These are phyloP conservation scores for Paedocypris sp. DNA, from an alignment of 2,113 vertebrate species.

Conservation along the genomic window DNA sequence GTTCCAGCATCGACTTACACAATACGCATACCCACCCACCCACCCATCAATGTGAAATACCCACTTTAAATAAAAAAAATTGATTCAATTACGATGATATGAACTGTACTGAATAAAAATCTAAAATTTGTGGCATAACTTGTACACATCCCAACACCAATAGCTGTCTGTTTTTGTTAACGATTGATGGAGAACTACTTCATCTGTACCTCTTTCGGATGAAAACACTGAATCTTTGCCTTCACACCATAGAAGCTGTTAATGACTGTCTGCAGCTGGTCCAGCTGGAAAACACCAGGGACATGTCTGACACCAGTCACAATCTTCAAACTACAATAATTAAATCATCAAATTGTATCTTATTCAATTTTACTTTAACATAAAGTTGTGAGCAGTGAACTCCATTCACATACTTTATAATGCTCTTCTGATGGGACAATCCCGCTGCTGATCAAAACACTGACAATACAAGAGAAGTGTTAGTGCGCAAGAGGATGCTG, in stretches of 20 bases:
- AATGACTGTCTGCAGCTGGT: conserved; percentile 31
- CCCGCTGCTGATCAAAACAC: conserved; percentile 24
- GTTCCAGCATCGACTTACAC: too few species aligned
- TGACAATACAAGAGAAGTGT: conserved; percentile 13
- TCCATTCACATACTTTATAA: conserved; percentile 32
- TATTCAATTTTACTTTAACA: too few species aligned
- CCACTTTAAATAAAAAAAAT: too few species aligned
- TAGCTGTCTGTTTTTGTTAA: too few species aligned
- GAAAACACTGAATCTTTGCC: conserved; percentile 43
- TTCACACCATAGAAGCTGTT: conserved; percentile 17
- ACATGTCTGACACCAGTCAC: neutral
- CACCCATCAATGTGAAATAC: too few species aligned
- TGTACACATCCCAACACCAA: too few species aligned
- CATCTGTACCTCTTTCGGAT: conserved; percentile 26
- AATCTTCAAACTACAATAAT: neutral
- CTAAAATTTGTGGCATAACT: too few species aligned
- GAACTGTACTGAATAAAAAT: too few species aligned
- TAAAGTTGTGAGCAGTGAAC: neutral
- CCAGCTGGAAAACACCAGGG: conserved; percentile 30
- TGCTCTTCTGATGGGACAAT: conserved; percentile 35
- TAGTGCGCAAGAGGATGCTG: neutral
- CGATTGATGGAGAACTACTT: too few species aligned
- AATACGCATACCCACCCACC: too few species aligned
- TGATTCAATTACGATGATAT: too few species aligned
- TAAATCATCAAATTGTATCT: too few species aligned